Percentiles rank a stretch among this genome's conserved stretches.
Evolutionary conservation across 1,140 invertebrate genomes (phyloP).

Genomic region (Colletes latitarsis): DNA sequence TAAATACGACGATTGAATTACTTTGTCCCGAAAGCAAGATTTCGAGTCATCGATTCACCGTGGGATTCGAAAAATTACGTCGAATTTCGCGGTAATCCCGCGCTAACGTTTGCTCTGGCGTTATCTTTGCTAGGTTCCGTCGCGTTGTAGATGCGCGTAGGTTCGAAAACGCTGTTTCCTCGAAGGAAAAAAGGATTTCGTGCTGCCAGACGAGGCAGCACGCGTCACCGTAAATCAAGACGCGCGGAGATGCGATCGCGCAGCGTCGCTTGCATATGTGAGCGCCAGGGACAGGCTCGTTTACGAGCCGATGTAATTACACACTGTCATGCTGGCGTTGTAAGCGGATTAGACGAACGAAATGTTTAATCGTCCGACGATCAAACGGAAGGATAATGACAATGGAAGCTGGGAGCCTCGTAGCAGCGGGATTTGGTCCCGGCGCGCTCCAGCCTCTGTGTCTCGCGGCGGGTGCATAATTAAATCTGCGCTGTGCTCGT

Average conservation of each 20-base stretch:
- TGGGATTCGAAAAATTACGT: no score
- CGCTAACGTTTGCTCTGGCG: no score
- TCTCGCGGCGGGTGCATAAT: slow-evolving; percentile 45
- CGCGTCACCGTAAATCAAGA: slow-evolving; percentile 21
- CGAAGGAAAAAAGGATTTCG: no score
- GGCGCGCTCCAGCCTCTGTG: slow-evolving; percentile 17
- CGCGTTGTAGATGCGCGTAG: no score
- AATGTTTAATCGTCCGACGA: slow-evolving; percentile 63
- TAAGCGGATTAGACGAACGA: slow-evolving; percentile 61
- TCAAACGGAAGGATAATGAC: slow-evolving; percentile 62
- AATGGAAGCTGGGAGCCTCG: slow-evolving; percentile 39
- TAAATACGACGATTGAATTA: neutral
- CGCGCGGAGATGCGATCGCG: neutral
- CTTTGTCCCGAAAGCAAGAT: no score
- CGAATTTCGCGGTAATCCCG: no score
- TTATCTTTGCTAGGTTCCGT: no score
- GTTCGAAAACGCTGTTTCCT: no score
- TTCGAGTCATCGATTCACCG: no score
- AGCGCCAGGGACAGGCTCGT: slow-evolving; percentile 10
- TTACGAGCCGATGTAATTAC: slow-evolving; percentile 51
- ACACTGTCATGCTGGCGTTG: slow-evolving; percentile 27
- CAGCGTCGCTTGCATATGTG: neutral
- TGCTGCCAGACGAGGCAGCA: no score
- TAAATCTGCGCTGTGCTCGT: slow-evolving; percentile 26
- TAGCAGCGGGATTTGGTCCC: slow-evolving; percentile 41